Evolutionary conservation across 2,888 invertebrate species (phyloP), one percentile per base, ranked within the genome.

Genomic region (Trachelus iudaicus): DNA sequence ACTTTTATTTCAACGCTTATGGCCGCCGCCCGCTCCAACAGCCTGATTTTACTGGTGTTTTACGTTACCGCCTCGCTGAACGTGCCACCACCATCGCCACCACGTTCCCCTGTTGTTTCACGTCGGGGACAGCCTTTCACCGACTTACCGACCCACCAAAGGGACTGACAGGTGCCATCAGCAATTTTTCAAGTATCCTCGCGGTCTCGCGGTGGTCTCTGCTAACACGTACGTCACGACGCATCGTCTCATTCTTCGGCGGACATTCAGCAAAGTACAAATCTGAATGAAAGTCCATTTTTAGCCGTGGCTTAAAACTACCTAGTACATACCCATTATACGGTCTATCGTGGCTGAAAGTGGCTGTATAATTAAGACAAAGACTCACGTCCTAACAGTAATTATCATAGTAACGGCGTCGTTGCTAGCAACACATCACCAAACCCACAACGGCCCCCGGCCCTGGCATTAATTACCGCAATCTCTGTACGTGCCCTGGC

Each of bases 401-500:
- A 89, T 89, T 88, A 89, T 89, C 87, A 85, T 87, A 84, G 87
- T 86, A 88, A 87, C 86, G 84, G 85, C 85, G 81, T 85, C 83
- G 85, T 87, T 86, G 81, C 84, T 82, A 83, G 85, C 85, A 80
- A 85, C 85, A 81, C 87, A 86, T 87, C 88, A 86, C 83, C 83
- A 81, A 85, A 83, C 82, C 79, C 83, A 78, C 84, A 80, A 82
- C 83, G 82, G 84, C 82, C 84, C 82, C 84, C 80, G 76, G 80
- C 79, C 75, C 79, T 81, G 82, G 87, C 89, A 90, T 90, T 89
- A 89, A 90, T 90, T 90, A 89, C 85, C 81, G 82, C 88, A 89
- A 90, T 90, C 89, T 89, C 84, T 79, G 86, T 87, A 87, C 87
- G 89, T 88, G 89, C 87, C 83, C 82, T 79, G 82, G 79, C 80